Evolutionary conservation across 2,113 vertebrate species (phyloP), one percentile per base, ranked within the genome.

Genomic region (Poeciliopsis turrubarensis): DNA sequence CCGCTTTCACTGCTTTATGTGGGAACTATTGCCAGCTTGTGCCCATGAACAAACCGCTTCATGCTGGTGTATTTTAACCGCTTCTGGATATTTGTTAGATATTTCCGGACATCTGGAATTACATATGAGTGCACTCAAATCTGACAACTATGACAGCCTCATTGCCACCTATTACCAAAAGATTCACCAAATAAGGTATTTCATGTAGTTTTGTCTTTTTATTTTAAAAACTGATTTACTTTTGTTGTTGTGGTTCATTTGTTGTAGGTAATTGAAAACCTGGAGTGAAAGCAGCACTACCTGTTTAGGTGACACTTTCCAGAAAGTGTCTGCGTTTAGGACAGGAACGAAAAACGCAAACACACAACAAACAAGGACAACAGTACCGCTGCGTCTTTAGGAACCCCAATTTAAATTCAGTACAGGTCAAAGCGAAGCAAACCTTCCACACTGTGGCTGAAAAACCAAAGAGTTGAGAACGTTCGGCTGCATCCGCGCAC

Each of bases 381-480:
- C 8, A 2, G 51, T 10, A 9, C 22, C 2, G 1, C 22, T 8
- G 7, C 9, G 10, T 11, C 51, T 57, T 25, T 10, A 61, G 25
- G 4, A 27, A 13, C 8, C 0, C 39, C 27, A 0, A 9, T 47
- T 25, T 22, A 13, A 39, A 60, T 19, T 25, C 4, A 54, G 26
- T 54, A 4, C 7, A 44, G 13, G 60, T 74, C 3, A 60, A 60
- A 47, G 34, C 65, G 29, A 51, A 37, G 26, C 8, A 25, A 31
- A 11, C 11, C 25, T 47, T 7, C 61, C 8, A 60, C 61, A 29
- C 26, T 19, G 62, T 44, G 22, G 51, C 29, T 60, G 11, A 70
- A 22, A 73, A 66, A 72, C 60, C 3, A 65, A 75, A 60, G 32
- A 25, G 47, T 13, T 57, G 26, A 65, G 64, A 9, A 80, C 14